Percentiles rank a stretch among this genome's conserved stretches.
Conservation (phyloP, 2,888 invertebrate species). For the Pammene fasciana region DNA sequence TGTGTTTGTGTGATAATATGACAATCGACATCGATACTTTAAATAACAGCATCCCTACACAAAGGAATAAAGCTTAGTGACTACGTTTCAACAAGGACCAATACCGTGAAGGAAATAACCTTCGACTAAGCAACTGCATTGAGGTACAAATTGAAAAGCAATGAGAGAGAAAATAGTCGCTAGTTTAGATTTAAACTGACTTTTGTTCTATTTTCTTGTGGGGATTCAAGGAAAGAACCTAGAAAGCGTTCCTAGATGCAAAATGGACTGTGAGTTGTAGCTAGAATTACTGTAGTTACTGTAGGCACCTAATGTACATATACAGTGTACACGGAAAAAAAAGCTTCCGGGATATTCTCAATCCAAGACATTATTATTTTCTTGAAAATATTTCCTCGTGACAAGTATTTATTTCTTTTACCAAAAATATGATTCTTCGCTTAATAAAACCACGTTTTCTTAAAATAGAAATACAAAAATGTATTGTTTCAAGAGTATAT, state of each 20-base stretch:
- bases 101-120: slow-evolving; percentile 31
- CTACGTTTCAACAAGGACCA: slow-evolving; percentile 29
- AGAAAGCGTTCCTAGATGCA: neutral
- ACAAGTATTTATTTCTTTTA: too few species aligned
- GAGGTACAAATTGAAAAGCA: slow-evolving; percentile 39
- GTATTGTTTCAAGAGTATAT: too few species aligned
- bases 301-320: too few species aligned
- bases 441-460: too few species aligned
- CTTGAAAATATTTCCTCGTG: too few species aligned
- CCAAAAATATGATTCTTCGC: too few species aligned
- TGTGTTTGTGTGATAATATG: neutral
- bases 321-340: too few species aligned
- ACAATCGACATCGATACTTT: slow-evolving; percentile 1
- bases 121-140: slow-evolving; percentile 30
- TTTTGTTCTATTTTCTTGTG: slow-evolving; percentile 10
- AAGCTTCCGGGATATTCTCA: too few species aligned
- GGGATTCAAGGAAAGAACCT: neutral
- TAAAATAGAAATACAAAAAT: too few species aligned
- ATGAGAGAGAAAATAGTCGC: slow-evolving; percentile 34
- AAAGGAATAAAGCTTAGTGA: slow-evolving; percentile 39
- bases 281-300: too few species aligned
- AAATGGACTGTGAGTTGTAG: neutral
- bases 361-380: too few species aligned
- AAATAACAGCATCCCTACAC: slow-evolving; percentile 14
- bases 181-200: slow-evolving; percentile 26